Conservation (phyloP, 92 coral and sea anemone species). For the Zoanthus solanderi region DNA sequence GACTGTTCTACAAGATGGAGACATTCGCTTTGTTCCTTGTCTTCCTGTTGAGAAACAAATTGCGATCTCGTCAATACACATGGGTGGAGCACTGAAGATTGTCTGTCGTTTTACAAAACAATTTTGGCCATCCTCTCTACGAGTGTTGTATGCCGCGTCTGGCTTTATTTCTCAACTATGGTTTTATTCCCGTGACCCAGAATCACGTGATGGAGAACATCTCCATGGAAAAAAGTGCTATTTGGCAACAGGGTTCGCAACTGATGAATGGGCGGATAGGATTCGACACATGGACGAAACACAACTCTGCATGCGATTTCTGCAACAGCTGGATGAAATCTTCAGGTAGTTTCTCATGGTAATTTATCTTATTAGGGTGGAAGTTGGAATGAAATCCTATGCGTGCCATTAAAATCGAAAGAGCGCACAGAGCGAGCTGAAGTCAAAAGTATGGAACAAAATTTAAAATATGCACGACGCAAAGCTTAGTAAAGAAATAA, state of each 20-base stretch:
- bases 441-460: no score
- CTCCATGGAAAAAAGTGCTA: conserved; percentile 76
- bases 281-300: conserved; percentile 72
- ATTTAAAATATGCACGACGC: no score
- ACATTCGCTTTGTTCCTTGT: conserved; percentile 77
- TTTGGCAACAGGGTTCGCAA: conserved; percentile 87
- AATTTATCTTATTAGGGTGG: no score
- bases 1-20: conserved; percentile 87
- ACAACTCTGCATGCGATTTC: conserved; percentile 74
- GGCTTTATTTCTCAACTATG: conserved; percentile 81
- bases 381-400: no score
- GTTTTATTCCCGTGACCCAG: conserved; percentile 85
- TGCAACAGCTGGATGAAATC: conserved; percentile 83
- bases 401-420: no score
- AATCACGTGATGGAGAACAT: conserved; percentile 19
- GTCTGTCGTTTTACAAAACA: conserved; percentile 83
- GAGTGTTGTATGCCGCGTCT: neutral
- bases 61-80: conserved; percentile 79
- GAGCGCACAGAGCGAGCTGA: no score
- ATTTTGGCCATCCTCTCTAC: conserved; percentile 77
- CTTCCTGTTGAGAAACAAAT: conserved; percentile 74
- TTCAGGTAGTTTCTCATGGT: conserved; percentile 67
- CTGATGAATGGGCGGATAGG: conserved; percentile 82
- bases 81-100: conserved; percentile 87
- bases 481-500: no score